Base-by-base conservation (phyloP, 2,888 invertebrate genomes). In the Cephalotes varians region DNA sequence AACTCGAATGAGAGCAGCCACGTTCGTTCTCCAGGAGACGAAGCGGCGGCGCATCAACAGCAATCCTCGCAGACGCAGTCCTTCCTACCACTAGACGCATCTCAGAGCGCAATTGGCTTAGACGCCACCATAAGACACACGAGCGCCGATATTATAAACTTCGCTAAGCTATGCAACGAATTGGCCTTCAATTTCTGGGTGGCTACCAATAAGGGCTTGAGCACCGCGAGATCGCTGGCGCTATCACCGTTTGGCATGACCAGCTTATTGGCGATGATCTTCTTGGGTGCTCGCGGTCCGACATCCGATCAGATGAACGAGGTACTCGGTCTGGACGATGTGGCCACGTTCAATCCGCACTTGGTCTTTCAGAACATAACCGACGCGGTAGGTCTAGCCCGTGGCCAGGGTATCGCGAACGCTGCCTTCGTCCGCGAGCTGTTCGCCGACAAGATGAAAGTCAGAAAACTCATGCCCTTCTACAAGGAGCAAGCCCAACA, bases 291-390 rank as follows among this genome's bases (percentile, higher is more conserved):
- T 0, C 96, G 97, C 87, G 98, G 98, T 1, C 96, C 97, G 2
- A 98, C 98, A 0, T 98, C 98, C 0, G 98, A 97, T 0, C 98
- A 98, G 95, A 98, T 98, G 97, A 98, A 98, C 92, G 98, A 98
- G 91, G 96, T 98, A 15, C 95, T 98, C 0, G 96, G 97, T 90
- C 95, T 98, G 21, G 98, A 98, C 92, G 98, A 98, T 87, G 98
- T 98, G 96, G 97, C 98, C 0, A 98, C 98, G 0, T 98, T 98
- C 91, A 98, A 98, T 94, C 98, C 98, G 0, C 98, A 98, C 93
- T 96, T 98, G 90, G 97, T 98, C 0, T 96, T 98, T 90, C 97
- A 97, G 93, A 98, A 98, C 92, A 97, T 98, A 28, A 98, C 98
- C 0, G 98, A 98, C 91, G 97, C 98, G 0, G 97, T 98, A 44